These are phyloP conservation scores for Drosophila repletoides DNA, from an alignment of 1,140 invertebrate species.

Conservation along the genomic window DNA sequence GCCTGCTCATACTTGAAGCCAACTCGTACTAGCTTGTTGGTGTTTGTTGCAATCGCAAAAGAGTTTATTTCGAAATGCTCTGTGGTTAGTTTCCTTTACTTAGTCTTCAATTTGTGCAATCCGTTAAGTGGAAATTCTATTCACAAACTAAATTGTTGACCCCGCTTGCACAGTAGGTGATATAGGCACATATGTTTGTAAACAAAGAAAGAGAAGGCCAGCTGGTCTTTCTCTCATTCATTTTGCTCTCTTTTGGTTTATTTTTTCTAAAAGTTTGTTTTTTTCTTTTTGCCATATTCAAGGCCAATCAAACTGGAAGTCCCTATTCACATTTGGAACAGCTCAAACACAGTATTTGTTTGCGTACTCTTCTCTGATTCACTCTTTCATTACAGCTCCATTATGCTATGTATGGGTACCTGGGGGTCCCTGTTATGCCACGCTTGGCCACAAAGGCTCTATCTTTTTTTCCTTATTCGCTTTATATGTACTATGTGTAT, in stretches of 20 bases:
- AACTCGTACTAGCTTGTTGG: too few species aligned
- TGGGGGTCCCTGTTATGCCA: conserved; percentile 31
- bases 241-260: neutral
- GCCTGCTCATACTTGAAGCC: too few species aligned
- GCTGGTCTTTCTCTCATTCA: neutral
- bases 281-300: conserved; percentile 10
- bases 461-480: neutral
- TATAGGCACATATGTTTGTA: neutral
- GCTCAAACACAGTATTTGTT: conserved; percentile 23
- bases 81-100: conserved; percentile 2
- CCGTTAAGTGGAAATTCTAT: neutral
- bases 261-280: neutral
- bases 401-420: conserved; percentile 33
- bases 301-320: conserved; percentile 54
- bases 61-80: too few species aligned
- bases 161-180: neutral
- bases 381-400: conserved; percentile 58
- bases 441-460: conserved; percentile 13
- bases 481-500: too few species aligned
- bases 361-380: conserved; percentile 39
- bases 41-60: too few species aligned
- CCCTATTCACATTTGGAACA: conserved; percentile 26
- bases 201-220: too few species aligned
- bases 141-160: conserved; percentile 9
- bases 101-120: conserved; percentile 17